These are phyloP conservation scores for Hylia prasina DNA, from an alignment of 2,113 vertebrate genomes.

Conservation along the genomic window DNA sequence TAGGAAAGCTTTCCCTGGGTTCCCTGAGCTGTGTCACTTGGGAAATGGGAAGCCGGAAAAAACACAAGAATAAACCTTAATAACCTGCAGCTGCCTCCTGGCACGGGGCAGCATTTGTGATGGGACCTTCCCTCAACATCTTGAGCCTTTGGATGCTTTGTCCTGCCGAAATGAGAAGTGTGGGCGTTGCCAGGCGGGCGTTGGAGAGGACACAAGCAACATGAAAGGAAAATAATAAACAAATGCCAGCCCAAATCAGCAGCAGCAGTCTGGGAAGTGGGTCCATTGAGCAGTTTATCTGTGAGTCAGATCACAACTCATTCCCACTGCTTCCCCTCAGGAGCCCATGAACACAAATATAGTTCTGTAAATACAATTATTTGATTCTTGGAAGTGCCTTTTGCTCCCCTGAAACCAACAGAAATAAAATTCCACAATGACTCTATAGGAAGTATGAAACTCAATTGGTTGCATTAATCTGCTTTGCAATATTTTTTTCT, in stretches of 20 bases:
- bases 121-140: background rate
- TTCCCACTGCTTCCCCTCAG: background rate
- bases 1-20: background rate
- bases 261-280: background rate
- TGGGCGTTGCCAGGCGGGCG: background rate
- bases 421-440: background rate
- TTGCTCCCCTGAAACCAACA: background rate
- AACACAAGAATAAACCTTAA: background rate
- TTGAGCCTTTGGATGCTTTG: background rate
- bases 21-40: background rate
- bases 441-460: background rate
- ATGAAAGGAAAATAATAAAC: background rate
- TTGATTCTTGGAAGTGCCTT: background rate
- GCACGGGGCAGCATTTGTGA: background rate
- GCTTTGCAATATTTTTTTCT: background rate
- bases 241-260: background rate
- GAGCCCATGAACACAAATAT: background rate
- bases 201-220: background rate
- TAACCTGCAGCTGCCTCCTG: background rate
- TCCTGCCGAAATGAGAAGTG: background rate
- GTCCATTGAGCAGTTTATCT: background rate
- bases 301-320: background rate
- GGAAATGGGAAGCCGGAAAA: background rate
- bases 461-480: background rate
- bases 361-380: background rate